Conservation (phyloP, 2,888 invertebrate species). For the Xestia xanthographa region DNA sequence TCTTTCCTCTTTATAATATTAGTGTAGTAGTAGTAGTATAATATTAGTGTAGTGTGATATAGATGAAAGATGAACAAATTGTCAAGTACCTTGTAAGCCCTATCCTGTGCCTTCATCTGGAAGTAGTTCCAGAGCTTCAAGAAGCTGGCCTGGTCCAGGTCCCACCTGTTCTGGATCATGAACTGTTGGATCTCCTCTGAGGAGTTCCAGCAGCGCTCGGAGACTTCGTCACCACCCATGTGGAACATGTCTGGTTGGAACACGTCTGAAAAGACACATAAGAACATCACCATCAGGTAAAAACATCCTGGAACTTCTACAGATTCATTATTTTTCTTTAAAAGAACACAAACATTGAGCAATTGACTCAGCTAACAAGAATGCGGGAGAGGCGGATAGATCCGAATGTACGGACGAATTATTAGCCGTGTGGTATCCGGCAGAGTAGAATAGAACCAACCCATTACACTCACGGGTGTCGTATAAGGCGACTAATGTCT, state of each 20-base stretch:
- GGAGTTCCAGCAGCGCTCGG: constrained; percentile 94
- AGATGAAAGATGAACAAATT: background rate
- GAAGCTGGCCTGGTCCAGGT: constrained; percentile 90
- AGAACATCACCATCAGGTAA: background rate
- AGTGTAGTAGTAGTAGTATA: no score
- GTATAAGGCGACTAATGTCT: no score
- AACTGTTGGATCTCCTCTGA: constrained; percentile 92
- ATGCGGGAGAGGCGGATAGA: no score
- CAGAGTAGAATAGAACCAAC: no score
- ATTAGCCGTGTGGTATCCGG: no score
- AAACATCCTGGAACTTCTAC: background rate
- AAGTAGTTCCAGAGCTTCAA: constrained; percentile 94
- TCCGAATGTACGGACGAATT: no score
- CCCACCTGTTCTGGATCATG: constrained; percentile 92
- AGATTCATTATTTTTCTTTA: background rate
- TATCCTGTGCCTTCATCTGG: constrained; percentile 92
- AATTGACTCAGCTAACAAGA: no score
- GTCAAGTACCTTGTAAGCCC: constrained; percentile 86
- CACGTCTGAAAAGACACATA: constrained; percentile 81
- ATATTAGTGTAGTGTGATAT: no score
- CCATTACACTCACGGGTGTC: no score
- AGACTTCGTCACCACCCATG: constrained; percentile 97
- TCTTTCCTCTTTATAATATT: no score
- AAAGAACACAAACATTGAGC: background rate
- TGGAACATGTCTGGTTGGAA: constrained; percentile 95